phyloP scores from a whole-genome alignment of 2,113 vertebrate genomes.

The Hemibagrus wyckioides region DNA sequence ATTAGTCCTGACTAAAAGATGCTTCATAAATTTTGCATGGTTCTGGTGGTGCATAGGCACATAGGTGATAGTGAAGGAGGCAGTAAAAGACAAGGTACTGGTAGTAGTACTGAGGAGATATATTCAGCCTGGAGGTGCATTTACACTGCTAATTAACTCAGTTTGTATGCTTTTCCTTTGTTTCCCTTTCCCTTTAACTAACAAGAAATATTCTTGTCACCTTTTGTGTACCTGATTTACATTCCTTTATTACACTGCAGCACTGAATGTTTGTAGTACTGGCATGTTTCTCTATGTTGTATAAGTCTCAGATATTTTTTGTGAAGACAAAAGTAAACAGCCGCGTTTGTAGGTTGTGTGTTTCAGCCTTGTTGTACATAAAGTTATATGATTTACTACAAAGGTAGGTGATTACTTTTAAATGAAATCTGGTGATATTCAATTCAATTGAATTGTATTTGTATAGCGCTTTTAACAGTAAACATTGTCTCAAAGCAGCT shows the following conservation, averaged over 20 bases:
- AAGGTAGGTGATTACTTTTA: not conserved
- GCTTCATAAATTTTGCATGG: not conserved
- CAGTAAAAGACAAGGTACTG: not conserved
- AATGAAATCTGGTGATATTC: not conserved
- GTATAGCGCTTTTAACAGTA: too few species aligned
- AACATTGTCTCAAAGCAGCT: too few species aligned
- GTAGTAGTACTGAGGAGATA: not conserved
- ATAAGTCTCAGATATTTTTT: not conserved
- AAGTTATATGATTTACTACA: too few species aligned
- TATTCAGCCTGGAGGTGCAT: not conserved
- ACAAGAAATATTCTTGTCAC: slow-evolving; percentile 1
- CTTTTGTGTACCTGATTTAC: not conserved
- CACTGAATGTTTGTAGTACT: too few species aligned
- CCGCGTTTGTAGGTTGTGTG: not conserved
- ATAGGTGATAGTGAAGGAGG: not conserved
- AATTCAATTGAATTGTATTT: too few species aligned
- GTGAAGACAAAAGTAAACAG: not conserved
- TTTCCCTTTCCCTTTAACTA: not conserved
- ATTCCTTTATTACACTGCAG: not conserved
- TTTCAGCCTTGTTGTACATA: too few species aligned
- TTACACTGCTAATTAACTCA: not conserved
- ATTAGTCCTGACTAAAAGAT: not conserved
- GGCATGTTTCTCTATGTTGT: not conserved
- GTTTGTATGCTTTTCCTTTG: not conserved
- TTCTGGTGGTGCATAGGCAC: not conserved